Base-by-base conservation (phyloP, 2,113 vertebrate species). In the Rallus limicola region DNA sequence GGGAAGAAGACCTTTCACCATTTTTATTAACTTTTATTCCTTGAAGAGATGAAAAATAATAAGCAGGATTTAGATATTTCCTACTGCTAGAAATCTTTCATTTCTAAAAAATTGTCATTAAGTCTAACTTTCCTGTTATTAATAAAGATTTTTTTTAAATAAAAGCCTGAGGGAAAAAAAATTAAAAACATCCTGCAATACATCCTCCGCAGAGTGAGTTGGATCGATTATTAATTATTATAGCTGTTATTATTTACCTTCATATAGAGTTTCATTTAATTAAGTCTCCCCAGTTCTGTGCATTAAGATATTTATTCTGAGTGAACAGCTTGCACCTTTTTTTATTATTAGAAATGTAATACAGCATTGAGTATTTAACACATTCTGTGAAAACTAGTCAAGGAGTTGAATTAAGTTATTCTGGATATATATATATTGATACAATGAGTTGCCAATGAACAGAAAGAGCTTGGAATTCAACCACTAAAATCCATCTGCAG, bases 401-500 rank as follows among this genome's bases (percentile, higher is more conserved):
- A 42, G 52, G 33, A 53, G 7, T 19, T 88, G 81, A 92, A 90
- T 52, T 4, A 88, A 92, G 44, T 82, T 92, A 69, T 75, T 94
- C 60, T 91, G 71, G 31, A 17, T 78, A 53, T 83, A 44, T 42
- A 42, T 44, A 44, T 16, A 77, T n/a, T 38, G 55, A 74, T 92
- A 80, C 13, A 79, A 85, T 18, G 40, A 59, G 62, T 64, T 92
- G 53, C 75, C 67, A 82, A 8, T 17, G 63, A 88, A 93, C 71
- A 88, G 59, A 94, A 70, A 90, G 55, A 75, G 14, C 11, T 92
- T 95, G 93, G 68, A 92, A 88, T 86, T 56, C 12, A 80, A 92
- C 71, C 92, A 88, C n/a, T 75, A 60, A 88, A 91, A 93, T 94
- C 46, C 90, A 86, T 91, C 79, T 95, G 92, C 52, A 88, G 46